Conservation (phyloP, 2,888 invertebrate genomes). For the Ochropleura plecta region DNA sequence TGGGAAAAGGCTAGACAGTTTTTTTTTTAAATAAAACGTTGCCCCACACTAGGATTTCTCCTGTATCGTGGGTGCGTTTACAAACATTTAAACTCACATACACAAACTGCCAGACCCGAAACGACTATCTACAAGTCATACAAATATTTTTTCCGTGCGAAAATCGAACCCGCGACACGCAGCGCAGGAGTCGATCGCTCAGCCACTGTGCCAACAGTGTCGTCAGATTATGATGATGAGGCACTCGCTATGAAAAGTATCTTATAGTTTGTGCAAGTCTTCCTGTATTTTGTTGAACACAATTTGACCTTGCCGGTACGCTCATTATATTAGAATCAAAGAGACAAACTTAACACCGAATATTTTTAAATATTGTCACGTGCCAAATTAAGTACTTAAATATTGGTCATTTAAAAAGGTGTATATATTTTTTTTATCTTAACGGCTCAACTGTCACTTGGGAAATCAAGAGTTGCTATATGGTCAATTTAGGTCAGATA, state of each 20-base stretch:
- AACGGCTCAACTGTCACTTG: not conserved
- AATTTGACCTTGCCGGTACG: not conserved
- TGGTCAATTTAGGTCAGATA: not conserved
- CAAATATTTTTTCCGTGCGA: no score
- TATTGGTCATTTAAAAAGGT: slow-evolving; percentile 16
- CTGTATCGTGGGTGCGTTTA: no score
- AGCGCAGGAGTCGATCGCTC: no score
- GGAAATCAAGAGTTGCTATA: not conserved
- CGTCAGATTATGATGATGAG: no score
- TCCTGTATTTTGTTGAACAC: no score
- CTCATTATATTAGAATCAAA: no score
- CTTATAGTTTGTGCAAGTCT: no score
- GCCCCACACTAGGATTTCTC: not conserved
- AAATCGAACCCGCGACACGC: not conserved
- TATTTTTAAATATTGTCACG: slow-evolving; percentile 15
- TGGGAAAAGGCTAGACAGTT: not conserved
- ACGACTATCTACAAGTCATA: no score
- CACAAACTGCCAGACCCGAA: no score
- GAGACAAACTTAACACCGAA: not conserved
- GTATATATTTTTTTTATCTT: not conserved
- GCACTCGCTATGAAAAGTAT: no score
- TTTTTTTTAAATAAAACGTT: not conserved
- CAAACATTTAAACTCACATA: no score
- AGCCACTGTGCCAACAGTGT: no score
- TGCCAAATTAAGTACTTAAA: slow-evolving; percentile 20